phyloP scores from a whole-genome alignment of 2,797 vertebrate genomes.

The Tokudaia muenninki region DNA sequence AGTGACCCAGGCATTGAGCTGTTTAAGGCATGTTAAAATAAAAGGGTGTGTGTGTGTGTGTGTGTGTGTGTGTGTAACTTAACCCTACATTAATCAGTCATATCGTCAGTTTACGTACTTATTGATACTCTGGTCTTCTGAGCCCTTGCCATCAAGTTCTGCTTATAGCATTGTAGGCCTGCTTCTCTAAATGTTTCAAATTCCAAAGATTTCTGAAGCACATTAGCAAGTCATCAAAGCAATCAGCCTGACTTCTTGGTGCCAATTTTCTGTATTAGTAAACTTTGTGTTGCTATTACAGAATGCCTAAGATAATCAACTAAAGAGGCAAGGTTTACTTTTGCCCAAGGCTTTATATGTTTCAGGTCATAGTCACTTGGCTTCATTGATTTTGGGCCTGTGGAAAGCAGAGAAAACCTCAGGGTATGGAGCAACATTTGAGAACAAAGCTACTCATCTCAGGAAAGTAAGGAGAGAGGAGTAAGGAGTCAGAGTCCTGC shows the following conservation, averaged over 20 bases:
- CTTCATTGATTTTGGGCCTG: neutral
- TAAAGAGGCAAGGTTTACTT: neutral
- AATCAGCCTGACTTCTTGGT: neutral
- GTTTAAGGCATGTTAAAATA: neutral
- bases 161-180: neutral
- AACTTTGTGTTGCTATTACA: neutral
- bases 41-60: too few species aligned
- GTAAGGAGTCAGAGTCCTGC: neutral
- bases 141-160: neutral
- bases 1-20: neutral
- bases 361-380: neutral
- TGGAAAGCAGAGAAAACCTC: neutral
- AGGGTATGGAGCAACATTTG: neutral
- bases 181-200: neutral
- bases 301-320: neutral
- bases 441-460: neutral
- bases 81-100: neutral
- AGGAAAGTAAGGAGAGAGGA: neutral
- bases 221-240: neutral
- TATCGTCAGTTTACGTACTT: neutral
- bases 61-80: neutral
- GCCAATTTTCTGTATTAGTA: neutral
- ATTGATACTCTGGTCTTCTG: neutral
- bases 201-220: neutral
- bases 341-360: neutral